A percentile compares a stretch with the other conserved stretches of the same genome.
Evolutionary conservation across 2,113 vertebrate species (phyloP).

Genomic region (Brachypodius melanocephalos): DNA sequence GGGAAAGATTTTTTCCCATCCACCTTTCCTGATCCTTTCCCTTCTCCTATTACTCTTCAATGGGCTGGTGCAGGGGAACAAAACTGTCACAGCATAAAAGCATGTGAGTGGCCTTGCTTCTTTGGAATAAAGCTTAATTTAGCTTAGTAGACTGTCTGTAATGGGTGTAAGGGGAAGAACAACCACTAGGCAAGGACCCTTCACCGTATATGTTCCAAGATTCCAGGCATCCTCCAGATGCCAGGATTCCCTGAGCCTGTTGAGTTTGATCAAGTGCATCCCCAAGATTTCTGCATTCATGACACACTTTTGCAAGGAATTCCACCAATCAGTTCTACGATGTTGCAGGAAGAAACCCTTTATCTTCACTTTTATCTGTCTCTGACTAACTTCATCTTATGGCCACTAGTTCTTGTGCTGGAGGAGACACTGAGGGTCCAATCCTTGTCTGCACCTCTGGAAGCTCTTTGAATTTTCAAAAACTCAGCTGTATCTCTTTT

Average conservation of each 20-base stretch:
- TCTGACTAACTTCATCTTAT: background rate
- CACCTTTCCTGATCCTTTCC: background rate
- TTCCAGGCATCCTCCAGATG: background rate
- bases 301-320: background rate
- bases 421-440: background rate
- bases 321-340: background rate
- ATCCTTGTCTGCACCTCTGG: accelerated
- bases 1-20: background rate
- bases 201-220: background rate
- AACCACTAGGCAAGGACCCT: background rate
- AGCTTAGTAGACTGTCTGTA: background rate
- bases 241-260: background rate
- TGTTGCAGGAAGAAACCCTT: background rate
- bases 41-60: background rate
- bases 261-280: background rate
- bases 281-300: background rate
- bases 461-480: background rate
- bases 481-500: background rate
- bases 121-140: background rate
- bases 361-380: background rate
- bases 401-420: background rate
- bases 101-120: background rate
- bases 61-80: background rate
- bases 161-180: background rate
- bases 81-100: background rate